phyloP scores from a whole-genome alignment of 2,113 vertebrate genomes.

The Larimichthys polyactis region DNA sequence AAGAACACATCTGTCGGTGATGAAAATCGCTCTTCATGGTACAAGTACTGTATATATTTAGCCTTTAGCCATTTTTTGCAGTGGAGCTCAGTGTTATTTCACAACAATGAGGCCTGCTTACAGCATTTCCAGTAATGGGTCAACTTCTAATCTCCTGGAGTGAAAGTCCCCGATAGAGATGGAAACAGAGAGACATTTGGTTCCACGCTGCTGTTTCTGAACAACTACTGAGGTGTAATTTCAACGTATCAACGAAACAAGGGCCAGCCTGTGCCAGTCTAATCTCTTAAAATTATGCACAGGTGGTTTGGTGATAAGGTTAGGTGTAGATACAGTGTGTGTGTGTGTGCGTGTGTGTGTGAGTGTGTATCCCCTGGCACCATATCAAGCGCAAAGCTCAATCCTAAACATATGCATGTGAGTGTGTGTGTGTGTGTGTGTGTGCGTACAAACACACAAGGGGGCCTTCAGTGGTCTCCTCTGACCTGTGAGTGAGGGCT shows the following conservation, averaged over 20 bases:
- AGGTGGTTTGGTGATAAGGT: conserved; percentile 75
- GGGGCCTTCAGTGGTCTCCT: conserved; percentile 58
- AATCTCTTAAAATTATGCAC: conserved; percentile 73
- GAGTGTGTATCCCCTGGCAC: conserved; percentile 50
- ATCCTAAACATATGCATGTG: conserved; percentile 40
- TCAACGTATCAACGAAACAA: conserved; percentile 65
- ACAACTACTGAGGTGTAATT: conserved; percentile 67
- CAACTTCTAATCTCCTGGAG: conserved; percentile 68
- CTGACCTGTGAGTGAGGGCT: conserved; percentile 77
- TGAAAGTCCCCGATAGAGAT: conserved; percentile 59
- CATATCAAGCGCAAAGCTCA: conserved; percentile 47
- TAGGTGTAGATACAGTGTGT: conserved; percentile 28
- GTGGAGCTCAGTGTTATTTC: conserved; percentile 54
- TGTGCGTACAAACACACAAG: conserved; percentile 29
- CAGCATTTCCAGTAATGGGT: conserved; percentile 70
- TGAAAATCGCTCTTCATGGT: not conserved
- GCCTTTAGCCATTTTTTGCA: conserved; percentile 26
- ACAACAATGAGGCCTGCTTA: conserved; percentile 54
- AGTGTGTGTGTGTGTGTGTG: conserved; percentile 16
- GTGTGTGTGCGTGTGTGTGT: conserved; percentile 26
- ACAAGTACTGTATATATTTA: not conserved
- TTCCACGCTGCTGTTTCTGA: conserved; percentile 51
- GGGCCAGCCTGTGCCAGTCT: conserved; percentile 54
- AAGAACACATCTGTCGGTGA: not conserved
- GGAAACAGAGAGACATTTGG: conserved; percentile 64